Evolutionary conservation across 2,888 invertebrate species (phyloP).

Genomic region (Girardia tigrina): DNA sequence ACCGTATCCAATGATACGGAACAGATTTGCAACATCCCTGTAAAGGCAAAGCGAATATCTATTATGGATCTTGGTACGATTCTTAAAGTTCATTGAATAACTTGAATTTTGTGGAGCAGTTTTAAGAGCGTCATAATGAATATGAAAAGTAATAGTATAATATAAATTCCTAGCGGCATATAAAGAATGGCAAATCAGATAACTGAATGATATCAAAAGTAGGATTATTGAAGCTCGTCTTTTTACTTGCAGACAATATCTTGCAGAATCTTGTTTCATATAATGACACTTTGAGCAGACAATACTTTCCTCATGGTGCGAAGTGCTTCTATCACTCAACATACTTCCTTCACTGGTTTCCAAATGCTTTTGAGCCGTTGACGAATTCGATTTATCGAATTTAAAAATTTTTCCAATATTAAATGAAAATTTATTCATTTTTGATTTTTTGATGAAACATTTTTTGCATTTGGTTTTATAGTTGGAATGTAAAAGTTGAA

Average conservation of each 20-base stretch:
- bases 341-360: not conserved
- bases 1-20: not conserved
- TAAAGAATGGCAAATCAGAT: not conserved
- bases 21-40: not conserved
- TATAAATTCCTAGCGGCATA: not conserved
- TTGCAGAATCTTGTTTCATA: not conserved
- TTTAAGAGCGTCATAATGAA: not conserved
- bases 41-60: not conserved
- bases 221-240: not conserved
- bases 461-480: slow-evolving; percentile 1
- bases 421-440: not conserved
- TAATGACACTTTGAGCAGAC: not conserved
- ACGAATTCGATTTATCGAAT: not conserved
- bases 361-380: not conserved
- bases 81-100: not conserved
- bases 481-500: not conserved
- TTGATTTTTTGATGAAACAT: not conserved
- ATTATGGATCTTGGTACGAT: not conserved
- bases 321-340: not conserved
- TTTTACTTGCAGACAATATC: not conserved
- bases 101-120: not conserved
- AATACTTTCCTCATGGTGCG: not conserved
- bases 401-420: not conserved
- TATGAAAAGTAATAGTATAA: not conserved
- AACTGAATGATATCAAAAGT: slow-evolving; percentile 10